phyloP scores from a whole-genome alignment of 2,113 vertebrate genomes.

The Lipotes vexillifer region DNA sequence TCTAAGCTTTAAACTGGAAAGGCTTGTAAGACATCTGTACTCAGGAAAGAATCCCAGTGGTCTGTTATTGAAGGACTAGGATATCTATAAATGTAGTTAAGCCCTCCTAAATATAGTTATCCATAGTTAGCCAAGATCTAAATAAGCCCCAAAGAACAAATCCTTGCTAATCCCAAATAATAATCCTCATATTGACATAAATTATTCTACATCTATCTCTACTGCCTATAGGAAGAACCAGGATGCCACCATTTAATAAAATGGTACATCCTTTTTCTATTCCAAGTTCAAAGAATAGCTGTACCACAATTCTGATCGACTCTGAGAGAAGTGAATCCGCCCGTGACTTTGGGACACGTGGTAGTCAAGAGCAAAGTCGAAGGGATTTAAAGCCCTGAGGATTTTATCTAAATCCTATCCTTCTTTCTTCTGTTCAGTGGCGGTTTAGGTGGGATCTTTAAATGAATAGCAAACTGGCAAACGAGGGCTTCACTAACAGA shows the following conservation, averaged over 20 bases:
- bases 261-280: background rate
- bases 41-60: background rate
- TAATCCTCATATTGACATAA: background rate
- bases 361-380: background rate
- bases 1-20: background rate
- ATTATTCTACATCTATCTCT: constrained; percentile 7
- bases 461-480: background rate
- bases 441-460: background rate
- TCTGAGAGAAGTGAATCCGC: background rate
- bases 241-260: background rate
- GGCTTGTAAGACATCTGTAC: background rate
- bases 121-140: constrained; percentile 15
- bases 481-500: background rate
- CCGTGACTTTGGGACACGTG: background rate
- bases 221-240: background rate
- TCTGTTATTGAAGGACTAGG: background rate
- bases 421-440: background rate
- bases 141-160: constrained; percentile 29
- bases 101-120: constrained; percentile 11
- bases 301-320: background rate
- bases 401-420: background rate
- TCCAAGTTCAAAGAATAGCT: constrained; percentile 23
- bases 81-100: background rate
- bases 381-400: background rate
- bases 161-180: constrained; percentile 5